Evolutionary conservation across 2,113 vertebrate genomes (phyloP).

Genomic region (Chionodraco myersi): DNA sequence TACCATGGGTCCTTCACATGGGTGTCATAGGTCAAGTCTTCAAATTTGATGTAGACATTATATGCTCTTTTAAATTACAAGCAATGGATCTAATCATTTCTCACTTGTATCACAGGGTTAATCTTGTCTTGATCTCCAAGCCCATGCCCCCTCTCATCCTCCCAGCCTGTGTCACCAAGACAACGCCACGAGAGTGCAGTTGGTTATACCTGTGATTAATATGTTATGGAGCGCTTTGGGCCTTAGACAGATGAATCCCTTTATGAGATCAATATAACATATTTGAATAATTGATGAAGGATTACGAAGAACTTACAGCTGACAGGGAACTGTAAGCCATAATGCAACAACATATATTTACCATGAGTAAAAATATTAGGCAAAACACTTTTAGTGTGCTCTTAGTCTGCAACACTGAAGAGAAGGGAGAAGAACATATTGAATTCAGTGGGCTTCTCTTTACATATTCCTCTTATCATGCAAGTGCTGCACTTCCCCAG

Average conservation of each 20-base stretch:
- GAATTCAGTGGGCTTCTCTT: slow-evolving; percentile 60
- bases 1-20: not conserved
- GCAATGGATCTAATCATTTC: not conserved
- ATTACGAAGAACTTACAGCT: slow-evolving; percentile 15
- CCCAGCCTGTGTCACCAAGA: slow-evolving; percentile 26
- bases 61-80: slow-evolving; percentile 26
- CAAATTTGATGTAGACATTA: slow-evolving; percentile 40
- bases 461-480: slow-evolving; percentile 76
- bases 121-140: not conserved
- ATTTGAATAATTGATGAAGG: slow-evolving; percentile 56
- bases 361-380: slow-evolving; percentile 23
- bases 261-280: slow-evolving; percentile 51
- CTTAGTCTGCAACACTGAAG: slow-evolving; percentile 20
- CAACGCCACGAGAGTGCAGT: slow-evolving; percentile 11
- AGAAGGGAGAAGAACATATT: slow-evolving; percentile 46
- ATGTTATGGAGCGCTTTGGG: slow-evolving; percentile 11
- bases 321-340: slow-evolving; percentile 10
- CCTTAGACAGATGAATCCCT: slow-evolving; percentile 44
- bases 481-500: slow-evolving; percentile 74
- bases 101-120: slow-evolving; percentile 11
- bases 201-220: slow-evolving; percentile 60
- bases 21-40: slow-evolving; percentile 34
- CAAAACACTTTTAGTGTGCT: slow-evolving; percentile 31
- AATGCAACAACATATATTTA: slow-evolving; percentile 33
- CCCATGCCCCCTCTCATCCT: slow-evolving; percentile 4